These are phyloP conservation scores for Ectemnius lituratus DNA, from an alignment of 2,888 invertebrate species.

Conservation along the genomic window DNA sequence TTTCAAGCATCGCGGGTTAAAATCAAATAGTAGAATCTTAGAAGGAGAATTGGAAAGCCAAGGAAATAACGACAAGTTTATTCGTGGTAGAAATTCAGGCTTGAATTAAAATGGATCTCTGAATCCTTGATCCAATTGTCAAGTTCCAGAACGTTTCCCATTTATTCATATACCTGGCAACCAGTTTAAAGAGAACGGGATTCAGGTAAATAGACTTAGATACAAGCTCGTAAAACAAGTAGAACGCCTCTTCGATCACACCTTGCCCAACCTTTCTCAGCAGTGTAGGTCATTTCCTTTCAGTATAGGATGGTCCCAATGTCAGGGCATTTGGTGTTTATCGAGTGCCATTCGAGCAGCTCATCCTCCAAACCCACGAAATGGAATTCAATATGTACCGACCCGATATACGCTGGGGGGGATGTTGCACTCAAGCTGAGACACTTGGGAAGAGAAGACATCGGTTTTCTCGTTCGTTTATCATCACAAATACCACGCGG, in stretches of 20 bases:
- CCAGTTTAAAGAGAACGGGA: slow-evolving; percentile 10
- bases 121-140: slow-evolving; percentile 20
- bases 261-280: slow-evolving; percentile 15
- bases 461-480: too few species aligned
- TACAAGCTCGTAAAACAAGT: slow-evolving; percentile 66
- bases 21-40: background rate
- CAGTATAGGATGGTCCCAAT: background rate
- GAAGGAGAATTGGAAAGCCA: background rate
- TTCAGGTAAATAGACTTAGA: slow-evolving; percentile 58
- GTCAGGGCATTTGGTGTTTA: slow-evolving; percentile 16
- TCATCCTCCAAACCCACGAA: slow-evolving; percentile 4
- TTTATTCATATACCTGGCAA: slow-evolving; percentile 36
- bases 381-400: slow-evolving; percentile 19
- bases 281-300: slow-evolving; percentile 21
- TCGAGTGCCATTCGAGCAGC: slow-evolving; percentile 16
- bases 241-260: slow-evolving; percentile 54
- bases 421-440: too few species aligned
- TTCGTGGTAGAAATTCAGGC: slow-evolving; percentile 7
- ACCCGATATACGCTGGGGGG: too few species aligned
- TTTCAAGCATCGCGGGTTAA: too few species aligned
- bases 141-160: slow-evolving; percentile 27
- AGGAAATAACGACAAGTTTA: background rate
- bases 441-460: too few species aligned
- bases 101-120: background rate
- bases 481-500: too few species aligned